Conservation (phyloP, 2,797 vertebrate species). For the Paramormyrops hopkinsi region DNA sequence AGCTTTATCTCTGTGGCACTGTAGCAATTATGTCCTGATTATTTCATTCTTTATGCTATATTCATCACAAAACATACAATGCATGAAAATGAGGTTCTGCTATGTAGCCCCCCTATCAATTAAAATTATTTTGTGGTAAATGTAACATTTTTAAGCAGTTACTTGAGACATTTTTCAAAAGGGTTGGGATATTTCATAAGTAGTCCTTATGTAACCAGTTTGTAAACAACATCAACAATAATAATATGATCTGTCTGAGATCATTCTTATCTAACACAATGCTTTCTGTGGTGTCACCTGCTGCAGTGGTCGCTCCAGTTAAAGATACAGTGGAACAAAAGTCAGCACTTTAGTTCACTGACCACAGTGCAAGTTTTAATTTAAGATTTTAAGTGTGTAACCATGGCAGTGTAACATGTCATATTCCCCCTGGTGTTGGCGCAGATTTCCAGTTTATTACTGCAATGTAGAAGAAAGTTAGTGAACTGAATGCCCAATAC, state of each 20-base stretch:
- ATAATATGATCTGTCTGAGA: background rate
- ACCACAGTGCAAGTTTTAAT: background rate
- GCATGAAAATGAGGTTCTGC: background rate
- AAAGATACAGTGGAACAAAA: background rate
- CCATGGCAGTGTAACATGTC: background rate
- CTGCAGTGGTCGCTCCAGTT: background rate
- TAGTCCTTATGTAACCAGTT: background rate
- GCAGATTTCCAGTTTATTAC: background rate
- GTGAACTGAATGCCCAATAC: background rate
- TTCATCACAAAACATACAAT: background rate
- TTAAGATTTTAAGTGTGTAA: background rate
- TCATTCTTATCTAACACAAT: background rate
- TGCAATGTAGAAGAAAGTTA: background rate
- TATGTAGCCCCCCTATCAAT: background rate
- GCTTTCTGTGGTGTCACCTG: background rate
- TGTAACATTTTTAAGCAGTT: background rate
- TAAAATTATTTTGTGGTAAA: background rate
- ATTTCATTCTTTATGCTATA: background rate
- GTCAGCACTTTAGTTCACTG: background rate
- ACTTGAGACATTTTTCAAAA: background rate
- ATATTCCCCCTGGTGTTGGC: background rate
- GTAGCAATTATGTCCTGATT: background rate
- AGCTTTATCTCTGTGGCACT: background rate
- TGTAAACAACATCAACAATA: background rate
- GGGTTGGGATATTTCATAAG: background rate